These are phyloP conservation scores for Linnaemya tessellans DNA, from an alignment of 2,888 invertebrate genomes.

Conservation along the genomic window DNA sequence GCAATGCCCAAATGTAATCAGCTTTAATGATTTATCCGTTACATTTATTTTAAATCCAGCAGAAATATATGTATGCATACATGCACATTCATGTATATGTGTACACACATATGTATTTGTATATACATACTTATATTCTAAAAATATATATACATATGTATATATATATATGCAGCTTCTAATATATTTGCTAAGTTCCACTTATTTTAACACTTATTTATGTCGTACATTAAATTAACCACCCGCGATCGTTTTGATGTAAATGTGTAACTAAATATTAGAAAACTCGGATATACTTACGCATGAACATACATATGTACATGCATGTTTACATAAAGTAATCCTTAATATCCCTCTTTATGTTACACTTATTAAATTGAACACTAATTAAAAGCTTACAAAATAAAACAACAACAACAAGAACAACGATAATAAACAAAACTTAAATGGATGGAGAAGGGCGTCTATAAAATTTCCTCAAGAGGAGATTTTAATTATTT, in stretches of 20 bases:
- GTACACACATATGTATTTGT: no score
- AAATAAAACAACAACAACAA: constrained; percentile 20
- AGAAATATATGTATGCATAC: no score
- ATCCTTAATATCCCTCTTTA: constrained; percentile 51
- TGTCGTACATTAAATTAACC: constrained; percentile 61
- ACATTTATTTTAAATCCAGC: no score
- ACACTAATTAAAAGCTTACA: constrained; percentile 70
- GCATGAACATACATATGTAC: not conserved
- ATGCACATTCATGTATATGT: no score
- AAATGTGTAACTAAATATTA: constrained; percentile 33
- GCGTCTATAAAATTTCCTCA: constrained; percentile 50
- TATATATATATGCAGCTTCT: no score
- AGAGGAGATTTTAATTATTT: constrained; percentile 66
- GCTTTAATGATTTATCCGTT: no score
- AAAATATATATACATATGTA: no score
- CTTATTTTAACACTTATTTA: not conserved
- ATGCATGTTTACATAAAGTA: constrained; percentile 11
- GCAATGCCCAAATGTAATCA: no score
- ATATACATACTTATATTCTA: no score
- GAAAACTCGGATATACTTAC: not conserved
- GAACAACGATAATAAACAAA: constrained; percentile 22
- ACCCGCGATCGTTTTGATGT: constrained; percentile 67
- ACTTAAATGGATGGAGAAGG: constrained; percentile 30
- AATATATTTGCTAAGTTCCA: not conserved
- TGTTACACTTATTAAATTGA: constrained; percentile 66